Conservation (phyloP, 1,140 invertebrate species). For the Marisa cornuarietis region DNA sequence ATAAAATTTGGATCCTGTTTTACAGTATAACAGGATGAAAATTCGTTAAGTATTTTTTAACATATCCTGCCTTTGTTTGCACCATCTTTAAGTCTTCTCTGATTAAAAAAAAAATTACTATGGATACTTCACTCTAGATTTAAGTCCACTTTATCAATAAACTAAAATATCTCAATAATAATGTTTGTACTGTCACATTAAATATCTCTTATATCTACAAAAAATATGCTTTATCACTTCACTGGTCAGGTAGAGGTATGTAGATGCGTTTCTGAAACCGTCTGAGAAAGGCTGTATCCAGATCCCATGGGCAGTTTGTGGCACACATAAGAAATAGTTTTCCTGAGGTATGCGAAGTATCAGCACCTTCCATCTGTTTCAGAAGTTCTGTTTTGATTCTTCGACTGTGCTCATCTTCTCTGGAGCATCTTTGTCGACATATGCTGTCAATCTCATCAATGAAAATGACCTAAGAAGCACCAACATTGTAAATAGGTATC, state of each 20-base stretch:
- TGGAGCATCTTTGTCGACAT: constrained; percentile 67
- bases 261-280: constrained; percentile 73
- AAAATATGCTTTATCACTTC: background rate
- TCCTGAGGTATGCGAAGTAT: constrained; percentile 48
- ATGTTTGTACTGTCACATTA: too few relatives aligned
- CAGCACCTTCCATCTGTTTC: constrained; percentile 68
- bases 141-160: too few relatives aligned
- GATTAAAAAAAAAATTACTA: too few relatives aligned
- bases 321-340: constrained; percentile 70
- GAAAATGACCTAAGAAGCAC: constrained; percentile 66
- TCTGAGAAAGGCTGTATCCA: constrained; percentile 72
- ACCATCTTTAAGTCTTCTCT: too few relatives aligned
- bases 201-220: background rate
- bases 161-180: background rate
- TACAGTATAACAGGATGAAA: too few relatives aligned
- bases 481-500: background rate
- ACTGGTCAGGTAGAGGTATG: constrained; percentile 70
- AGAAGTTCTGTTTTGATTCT: constrained; percentile 72
- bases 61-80: too few relatives aligned
- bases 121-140: too few relatives aligned
- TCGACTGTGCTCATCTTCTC: constrained; percentile 70
- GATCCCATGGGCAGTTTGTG: constrained; percentile 76
- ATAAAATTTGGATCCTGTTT: too few relatives aligned
- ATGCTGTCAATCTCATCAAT: constrained; percentile 74
- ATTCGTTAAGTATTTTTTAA: too few relatives aligned